Percentiles rank a stretch among this genome's conserved stretches.
These are phyloP conservation scores for Hofmannophila pseudospretella DNA, from an alignment of 2,888 invertebrate genomes.

Conservation along the genomic window DNA sequence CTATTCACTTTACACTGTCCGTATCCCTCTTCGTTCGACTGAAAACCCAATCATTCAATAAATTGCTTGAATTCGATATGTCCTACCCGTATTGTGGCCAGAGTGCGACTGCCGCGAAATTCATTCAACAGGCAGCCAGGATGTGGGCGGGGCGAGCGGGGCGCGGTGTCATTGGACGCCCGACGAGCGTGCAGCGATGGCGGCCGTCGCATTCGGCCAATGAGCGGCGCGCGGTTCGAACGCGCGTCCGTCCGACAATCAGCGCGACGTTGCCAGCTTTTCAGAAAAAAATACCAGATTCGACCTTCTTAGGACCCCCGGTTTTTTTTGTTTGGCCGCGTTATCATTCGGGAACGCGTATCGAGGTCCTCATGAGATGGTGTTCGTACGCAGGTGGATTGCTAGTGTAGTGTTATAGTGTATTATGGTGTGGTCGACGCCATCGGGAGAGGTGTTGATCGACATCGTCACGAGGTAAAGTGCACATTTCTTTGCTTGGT, in stretches of 20 bases:
- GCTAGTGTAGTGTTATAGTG: constrained; percentile 60
- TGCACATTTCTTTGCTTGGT: constrained; percentile 8
- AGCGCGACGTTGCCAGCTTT: constrained; percentile 74
- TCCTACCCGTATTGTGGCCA: constrained; percentile 33
- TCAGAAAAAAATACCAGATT: constrained; percentile 74
- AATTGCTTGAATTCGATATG: constrained; percentile 25
- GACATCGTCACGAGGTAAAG: constrained; percentile 69
- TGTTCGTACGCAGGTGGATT: constrained; percentile 57
- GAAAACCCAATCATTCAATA: constrained; percentile 7
- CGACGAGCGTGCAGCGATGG: constrained; percentile 60
- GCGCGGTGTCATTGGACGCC: constrained; percentile 67
- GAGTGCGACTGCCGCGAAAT: constrained; percentile 61
- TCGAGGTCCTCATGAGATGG: constrained; percentile 70
- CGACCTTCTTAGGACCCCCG: constrained; percentile 76
- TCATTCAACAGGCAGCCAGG: constrained; percentile 68
- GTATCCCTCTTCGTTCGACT: constrained; percentile 12
- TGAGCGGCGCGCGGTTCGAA: constrained; percentile 69
- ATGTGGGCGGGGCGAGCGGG: constrained; percentile 76
- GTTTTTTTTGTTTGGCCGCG: constrained; percentile 74
- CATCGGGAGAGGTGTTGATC: constrained; percentile 69
- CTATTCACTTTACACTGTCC: constrained; percentile 18
- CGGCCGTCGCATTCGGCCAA: constrained; percentile 73
- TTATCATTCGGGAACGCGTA: constrained; percentile 72
- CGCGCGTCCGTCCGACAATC: constrained; percentile 68
- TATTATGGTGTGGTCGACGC: constrained; percentile 75